Evolutionary conservation across 1,140 invertebrate species (phyloP).

Genomic region (Calliopsis andreniformis): DNA sequence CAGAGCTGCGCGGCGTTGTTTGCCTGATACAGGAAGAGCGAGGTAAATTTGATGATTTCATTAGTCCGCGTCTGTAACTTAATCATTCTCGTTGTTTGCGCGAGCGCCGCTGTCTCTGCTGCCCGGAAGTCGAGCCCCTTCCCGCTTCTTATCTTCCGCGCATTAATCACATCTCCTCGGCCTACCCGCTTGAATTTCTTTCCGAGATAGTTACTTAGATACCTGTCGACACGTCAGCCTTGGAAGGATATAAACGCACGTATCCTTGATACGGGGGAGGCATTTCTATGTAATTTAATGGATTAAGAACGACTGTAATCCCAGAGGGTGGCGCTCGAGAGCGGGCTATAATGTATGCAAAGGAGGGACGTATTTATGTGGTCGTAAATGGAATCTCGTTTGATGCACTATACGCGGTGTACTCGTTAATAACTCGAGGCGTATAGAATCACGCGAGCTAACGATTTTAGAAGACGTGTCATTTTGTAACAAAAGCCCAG

Average conservation of each 20-base stretch:
- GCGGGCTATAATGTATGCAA: slow-evolving; percentile 10
- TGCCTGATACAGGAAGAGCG: slow-evolving; percentile 29
- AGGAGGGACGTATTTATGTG: neutral
- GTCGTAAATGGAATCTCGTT: neutral
- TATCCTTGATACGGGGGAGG: slow-evolving; percentile 44
- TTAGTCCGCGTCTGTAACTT: slow-evolving; percentile 59
- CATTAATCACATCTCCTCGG: slow-evolving; percentile 59
- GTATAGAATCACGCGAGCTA: neutral
- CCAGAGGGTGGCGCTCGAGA: neutral
- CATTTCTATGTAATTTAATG: slow-evolving; percentile 49
- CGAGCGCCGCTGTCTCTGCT: slow-evolving; percentile 15
- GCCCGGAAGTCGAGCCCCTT: slow-evolving; percentile 41
- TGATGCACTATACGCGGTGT: neutral
- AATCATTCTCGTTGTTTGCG: slow-evolving; percentile 56
- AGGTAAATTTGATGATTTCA: slow-evolving; percentile 63
- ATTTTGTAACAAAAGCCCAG: no score
- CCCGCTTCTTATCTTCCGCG: slow-evolving; percentile 53
- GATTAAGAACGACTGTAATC: slow-evolving; percentile 40
- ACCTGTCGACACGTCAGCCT: slow-evolving; percentile 57
- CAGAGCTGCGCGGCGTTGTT: slow-evolving; percentile 19
- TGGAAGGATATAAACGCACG: slow-evolving; percentile 52
- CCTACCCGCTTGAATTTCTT: slow-evolving; percentile 39
- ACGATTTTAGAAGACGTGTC: no score
- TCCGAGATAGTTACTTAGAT: slow-evolving; percentile 39
- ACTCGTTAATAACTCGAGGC: slow-evolving; percentile 13